Conservation (phyloP, 30 jellyfish, hydroid and myxozoan species). For the Cassiopea xamachana region DNA sequence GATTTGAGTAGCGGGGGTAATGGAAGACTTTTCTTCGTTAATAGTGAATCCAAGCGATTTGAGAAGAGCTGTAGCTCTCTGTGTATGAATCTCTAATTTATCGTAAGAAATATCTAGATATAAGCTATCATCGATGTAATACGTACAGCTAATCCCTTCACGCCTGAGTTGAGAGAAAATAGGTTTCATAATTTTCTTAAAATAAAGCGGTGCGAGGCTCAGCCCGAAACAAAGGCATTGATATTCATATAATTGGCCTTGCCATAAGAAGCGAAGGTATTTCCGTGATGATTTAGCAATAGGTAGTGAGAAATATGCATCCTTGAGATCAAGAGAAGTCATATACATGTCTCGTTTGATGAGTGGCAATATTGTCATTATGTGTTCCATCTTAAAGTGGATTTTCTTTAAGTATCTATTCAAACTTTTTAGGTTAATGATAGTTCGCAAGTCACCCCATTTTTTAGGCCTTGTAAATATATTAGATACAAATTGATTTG, state of each 20-base stretch:
- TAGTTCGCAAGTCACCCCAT: neutral
- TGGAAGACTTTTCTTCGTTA: conserved; percentile 23
- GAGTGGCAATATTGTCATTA: neutral
- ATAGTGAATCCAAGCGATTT: conserved; percentile 10
- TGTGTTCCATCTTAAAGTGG: conserved; percentile 38
- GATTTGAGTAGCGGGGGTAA: neutral
- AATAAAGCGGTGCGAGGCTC: conserved; percentile 11
- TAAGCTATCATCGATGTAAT: conserved; percentile 14
- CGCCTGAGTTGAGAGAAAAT: conserved; percentile 9
- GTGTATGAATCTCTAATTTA: neutral
- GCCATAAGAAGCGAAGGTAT: conserved; percentile 25
- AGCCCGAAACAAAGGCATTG: conserved; percentile 26
- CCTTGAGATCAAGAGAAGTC: conserved; percentile 63
- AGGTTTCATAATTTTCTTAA: conserved; percentile 52
- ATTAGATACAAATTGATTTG: neutral
- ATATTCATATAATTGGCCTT: conserved; percentile 4
- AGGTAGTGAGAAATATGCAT: conserved; percentile 45
- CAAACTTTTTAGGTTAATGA: conserved; percentile 12
- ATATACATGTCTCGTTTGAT: conserved; percentile 10
- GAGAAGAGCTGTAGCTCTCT: conserved; percentile 3
- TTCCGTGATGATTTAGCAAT: conserved; percentile 10
- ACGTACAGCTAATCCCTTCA: neutral
- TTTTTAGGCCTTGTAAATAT: neutral
- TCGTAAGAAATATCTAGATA: neutral
- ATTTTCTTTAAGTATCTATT: neutral